These are phyloP conservation scores for Bombyx huttoni DNA, from an alignment of 2,888 invertebrate genomes.

Conservation along the genomic window DNA sequence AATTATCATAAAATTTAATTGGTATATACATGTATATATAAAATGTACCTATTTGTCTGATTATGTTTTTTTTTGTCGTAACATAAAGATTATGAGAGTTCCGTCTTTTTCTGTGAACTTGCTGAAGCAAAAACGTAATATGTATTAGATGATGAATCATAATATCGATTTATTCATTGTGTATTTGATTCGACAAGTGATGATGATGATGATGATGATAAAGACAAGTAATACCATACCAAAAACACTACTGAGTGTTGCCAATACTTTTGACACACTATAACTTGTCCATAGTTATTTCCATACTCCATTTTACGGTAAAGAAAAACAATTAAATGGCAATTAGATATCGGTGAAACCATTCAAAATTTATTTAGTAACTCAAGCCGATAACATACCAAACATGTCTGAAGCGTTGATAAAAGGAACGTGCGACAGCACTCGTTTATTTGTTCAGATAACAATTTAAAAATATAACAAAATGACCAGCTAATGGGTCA, in stretches of 20 bases:
- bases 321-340: not conserved
- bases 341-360: not conserved
- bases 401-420: constrained; percentile 21
- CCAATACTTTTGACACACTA: not conserved
- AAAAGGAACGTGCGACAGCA: constrained; percentile 17
- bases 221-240: too few relatives aligned
- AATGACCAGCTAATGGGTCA: constrained; percentile 47
- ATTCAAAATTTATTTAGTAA: constrained; percentile 18
- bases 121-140: too few relatives aligned
- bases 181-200: too few relatives aligned
- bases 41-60: too few relatives aligned
- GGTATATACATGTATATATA: too few relatives aligned
- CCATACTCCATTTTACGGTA: not conserved
- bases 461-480: constrained; percentile 28
- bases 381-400: constrained; percentile 20
- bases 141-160: too few relatives aligned
- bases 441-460: constrained; percentile 29
- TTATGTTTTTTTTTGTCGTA: too few relatives aligned
- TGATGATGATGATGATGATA: too few relatives aligned
- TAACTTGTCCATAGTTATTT: not conserved
- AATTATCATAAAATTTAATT: too few relatives aligned
- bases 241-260: not conserved
- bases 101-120: too few relatives aligned
- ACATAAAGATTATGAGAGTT: too few relatives aligned
- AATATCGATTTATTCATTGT: too few relatives aligned